These are phyloP conservation scores for Pimpla rufipes DNA, from an alignment of 2,888 invertebrate species.

Conservation along the genomic window DNA sequence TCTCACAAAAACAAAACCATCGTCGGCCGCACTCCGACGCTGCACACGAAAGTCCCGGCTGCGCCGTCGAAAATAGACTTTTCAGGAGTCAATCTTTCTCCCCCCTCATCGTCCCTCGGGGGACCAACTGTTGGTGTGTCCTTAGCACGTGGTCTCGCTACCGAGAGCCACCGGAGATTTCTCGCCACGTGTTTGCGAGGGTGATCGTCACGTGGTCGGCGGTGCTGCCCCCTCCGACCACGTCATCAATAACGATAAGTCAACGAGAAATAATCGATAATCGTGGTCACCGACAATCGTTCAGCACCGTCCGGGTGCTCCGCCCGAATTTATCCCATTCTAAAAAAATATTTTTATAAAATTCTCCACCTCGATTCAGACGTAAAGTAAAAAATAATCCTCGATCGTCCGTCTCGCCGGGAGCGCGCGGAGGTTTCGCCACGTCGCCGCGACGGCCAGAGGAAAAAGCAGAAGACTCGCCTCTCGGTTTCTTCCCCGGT, in stretches of 20 bases:
- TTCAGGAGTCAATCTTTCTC: constrained; percentile 2
- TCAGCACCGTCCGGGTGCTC: constrained; percentile 22
- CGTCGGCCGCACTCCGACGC: constrained; percentile 35
- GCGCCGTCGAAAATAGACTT: not conserved
- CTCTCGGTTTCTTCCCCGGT: constrained; percentile 24
- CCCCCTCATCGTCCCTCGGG: constrained; percentile 9
- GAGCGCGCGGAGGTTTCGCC: not conserved
- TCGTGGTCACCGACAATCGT: not conserved
- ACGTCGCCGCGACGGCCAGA: not conserved
- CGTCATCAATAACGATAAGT: constrained; percentile 41
- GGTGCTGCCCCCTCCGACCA: constrained; percentile 54
- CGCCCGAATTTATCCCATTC: constrained; percentile 39
- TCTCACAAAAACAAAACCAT: not conserved
- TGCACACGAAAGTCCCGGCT: constrained; percentile 1
- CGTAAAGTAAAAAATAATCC: constrained; percentile 18
- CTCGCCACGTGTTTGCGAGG: constrained; percentile 46
- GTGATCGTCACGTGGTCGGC: constrained; percentile 58
- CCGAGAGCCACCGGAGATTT: constrained; percentile 1
- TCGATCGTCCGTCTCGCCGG: constrained; percentile 6
- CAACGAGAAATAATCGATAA: not conserved
- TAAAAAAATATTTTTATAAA: not conserved
- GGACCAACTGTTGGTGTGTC: constrained; percentile 25
- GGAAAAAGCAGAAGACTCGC: not conserved
- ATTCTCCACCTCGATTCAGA: not conserved
- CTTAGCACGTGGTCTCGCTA: constrained; percentile 33